Evolutionary conservation across 2,797 vertebrate species (phyloP), one percentile per base, ranked within the genome.

Genomic region (Tokudaia muenninki): DNA sequence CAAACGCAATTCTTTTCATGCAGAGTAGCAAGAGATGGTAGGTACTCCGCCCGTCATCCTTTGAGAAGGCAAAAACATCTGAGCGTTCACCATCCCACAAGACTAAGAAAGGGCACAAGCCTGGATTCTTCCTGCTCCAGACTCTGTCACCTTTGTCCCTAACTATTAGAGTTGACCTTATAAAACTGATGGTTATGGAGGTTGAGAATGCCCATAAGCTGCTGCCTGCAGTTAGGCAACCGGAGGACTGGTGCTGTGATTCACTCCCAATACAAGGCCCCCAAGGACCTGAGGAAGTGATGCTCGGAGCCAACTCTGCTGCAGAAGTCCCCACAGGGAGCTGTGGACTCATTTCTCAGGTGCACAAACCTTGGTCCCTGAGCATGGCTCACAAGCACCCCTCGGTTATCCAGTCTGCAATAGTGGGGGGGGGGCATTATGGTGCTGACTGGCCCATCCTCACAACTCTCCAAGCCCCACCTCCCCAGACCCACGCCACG

Each of bases 251-350:
- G 79, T 59, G 55, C n/a, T 59, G 55, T 59, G 80, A n/a, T 24
- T 59, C 55, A 3, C 6, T 37, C 12, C 57, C 55, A 61, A 26
- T 61, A 55, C 26, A n/a, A 59, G 50, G 29, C 37, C 57, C 55
- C 55, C 55, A 37, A 55, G 21, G 11, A 19, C 19, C 19, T 12
- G 50, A 47, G 47, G 50, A 79, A 31, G 7, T 13, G 34, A 37
- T 57, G 79, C 16, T 81, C 52, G 37, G 52, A 57, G n/a, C 31
- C 4, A 0, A 3, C 44, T 84, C 72, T 77, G 47, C 65, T 1
- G 16, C 4, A 3, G 1, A 0, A 34, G 44, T 50, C 21, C 24
- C 19, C 21, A 12, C n/a, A 22, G 1, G 34, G 2, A 9, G 31
- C 41, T 19, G 11, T 37, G 37, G 29, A 19, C 16, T 34, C 77